Conservation (phyloP, 2,888 invertebrate genomes). For the Mesorhabditis sp. region DNA sequence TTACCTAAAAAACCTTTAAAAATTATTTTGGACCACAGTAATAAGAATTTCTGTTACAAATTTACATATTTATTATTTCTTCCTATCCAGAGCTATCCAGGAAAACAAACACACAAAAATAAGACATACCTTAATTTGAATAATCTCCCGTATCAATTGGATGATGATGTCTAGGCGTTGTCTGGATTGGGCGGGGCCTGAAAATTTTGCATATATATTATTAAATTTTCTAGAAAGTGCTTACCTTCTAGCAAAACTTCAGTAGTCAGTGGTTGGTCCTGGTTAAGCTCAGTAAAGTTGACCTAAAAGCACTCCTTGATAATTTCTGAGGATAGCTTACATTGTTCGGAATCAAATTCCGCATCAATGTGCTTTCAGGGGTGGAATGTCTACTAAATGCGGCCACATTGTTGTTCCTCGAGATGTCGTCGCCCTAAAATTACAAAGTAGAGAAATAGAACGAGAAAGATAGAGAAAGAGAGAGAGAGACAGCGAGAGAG, state of each 20-base stretch:
- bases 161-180: slow-evolving; percentile 34
- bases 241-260: slow-evolving; percentile 23
- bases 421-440: slow-evolving; percentile 26
- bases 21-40: no score
- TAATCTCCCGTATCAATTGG: slow-evolving; percentile 33
- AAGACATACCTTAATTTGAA: slow-evolving; percentile 19
- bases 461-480: no score
- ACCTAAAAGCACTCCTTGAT: slow-evolving; percentile 29
- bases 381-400: slow-evolving; percentile 22
- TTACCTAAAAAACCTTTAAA: no score
- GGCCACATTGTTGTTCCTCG: slow-evolving; percentile 39
- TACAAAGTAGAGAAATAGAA: not conserved
- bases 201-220: not conserved
- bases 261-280: slow-evolving; percentile 39
- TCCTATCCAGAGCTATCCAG: no score
- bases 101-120: no score
- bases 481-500: no score
- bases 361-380: slow-evolving; percentile 40
- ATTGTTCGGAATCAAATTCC: slow-evolving; percentile 51
- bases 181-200: slow-evolving; percentile 12
- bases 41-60: no score
- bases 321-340: slow-evolving; percentile 18
- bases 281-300: slow-evolving; percentile 51
- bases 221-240: not conserved
- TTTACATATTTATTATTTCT: no score